Base-by-base conservation (phyloP, 92 coral and sea anemone species). In the Parazoanthus darwini region DNA sequence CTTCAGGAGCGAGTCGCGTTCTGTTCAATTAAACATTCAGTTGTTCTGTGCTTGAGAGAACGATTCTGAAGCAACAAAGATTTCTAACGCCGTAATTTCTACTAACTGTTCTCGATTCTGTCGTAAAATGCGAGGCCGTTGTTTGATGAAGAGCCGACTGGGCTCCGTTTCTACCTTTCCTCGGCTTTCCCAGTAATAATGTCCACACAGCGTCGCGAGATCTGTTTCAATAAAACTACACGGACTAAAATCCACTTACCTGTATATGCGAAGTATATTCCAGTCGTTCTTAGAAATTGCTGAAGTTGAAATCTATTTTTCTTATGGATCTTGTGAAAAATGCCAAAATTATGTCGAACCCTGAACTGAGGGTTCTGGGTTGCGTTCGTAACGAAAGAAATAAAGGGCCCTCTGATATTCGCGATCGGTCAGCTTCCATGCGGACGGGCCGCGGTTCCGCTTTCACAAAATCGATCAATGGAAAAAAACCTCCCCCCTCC, bases 391-490 rank as follows among this genome's bases (percentile, higher is more conserved):
- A 70, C 78, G 78, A 84, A 43, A 70, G 87, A 84, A 44, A 84
- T 71, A 38, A 51, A 66, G 35, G 86, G 14, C 87, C 66, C 87
- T 71, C 65, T 70, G 87, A 84, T 84, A 70, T 83, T 26, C 87
- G 15, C 87, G 78, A 70, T 2, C 66, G 65, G 35, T 23, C 74
- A 84, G 66, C 87, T 70, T 84, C 87, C 87, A 84, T 84, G 87
- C 87, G 87, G 87, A 71, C 63, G 33, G 87, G 8, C 91, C 87
- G 98, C 98, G 98, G 98, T 93, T 94, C 96, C 91, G 93, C 95
- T 93, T 95, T 93, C 87, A 84, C 92, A 90, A 90, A 95, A 88
- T 92, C 86, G 92, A 93, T 95, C 98, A 95, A 95, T 95, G 96
- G 98, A 93, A 89, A 91, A 29, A 91, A 89, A 91, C 96, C 93